Evolutionary conservation across 1,140 invertebrate genomes (phyloP).

Genomic region (Drepana arcuata): DNA sequence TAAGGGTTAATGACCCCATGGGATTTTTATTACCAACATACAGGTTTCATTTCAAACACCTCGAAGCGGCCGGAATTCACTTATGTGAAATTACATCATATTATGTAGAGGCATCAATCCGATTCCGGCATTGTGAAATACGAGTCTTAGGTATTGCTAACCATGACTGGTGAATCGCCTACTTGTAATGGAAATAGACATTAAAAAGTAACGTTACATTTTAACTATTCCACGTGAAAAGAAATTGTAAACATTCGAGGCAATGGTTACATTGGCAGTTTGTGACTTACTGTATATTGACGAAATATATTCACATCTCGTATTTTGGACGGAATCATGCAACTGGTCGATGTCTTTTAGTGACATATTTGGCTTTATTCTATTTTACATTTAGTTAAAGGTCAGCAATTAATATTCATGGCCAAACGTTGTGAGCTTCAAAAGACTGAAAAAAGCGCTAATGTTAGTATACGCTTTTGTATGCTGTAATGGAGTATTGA

Average conservation of each 20-base stretch:
- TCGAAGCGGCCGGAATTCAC: neutral
- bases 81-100: neutral
- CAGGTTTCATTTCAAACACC: slow-evolving; percentile 1
- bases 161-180: slow-evolving; percentile 9
- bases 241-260: slow-evolving; percentile 18
- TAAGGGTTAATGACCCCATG: slow-evolving; percentile 1
- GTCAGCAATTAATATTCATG: slow-evolving; percentile 3
- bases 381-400: slow-evolving; percentile 10
- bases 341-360: slow-evolving; percentile 1
- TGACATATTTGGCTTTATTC: slow-evolving; percentile 11
- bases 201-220: slow-evolving; percentile 16
- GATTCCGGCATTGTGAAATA: no score
- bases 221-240: slow-evolving; percentile 16
- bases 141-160: no score
- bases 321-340: slow-evolving; percentile 7
- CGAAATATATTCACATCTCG: slow-evolving; percentile 3
- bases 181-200: slow-evolving; percentile 7
- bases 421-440: no score
- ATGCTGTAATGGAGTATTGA: no score
- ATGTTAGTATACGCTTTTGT: no score
- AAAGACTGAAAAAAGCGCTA: no score
- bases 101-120: no score
- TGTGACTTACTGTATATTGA: slow-evolving; percentile 1
- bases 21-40: neutral
- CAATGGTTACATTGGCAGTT: slow-evolving; percentile 1